Conservation (phyloP, 2,888 invertebrate genomes). For the Sphaeridia pumilis region DNA sequence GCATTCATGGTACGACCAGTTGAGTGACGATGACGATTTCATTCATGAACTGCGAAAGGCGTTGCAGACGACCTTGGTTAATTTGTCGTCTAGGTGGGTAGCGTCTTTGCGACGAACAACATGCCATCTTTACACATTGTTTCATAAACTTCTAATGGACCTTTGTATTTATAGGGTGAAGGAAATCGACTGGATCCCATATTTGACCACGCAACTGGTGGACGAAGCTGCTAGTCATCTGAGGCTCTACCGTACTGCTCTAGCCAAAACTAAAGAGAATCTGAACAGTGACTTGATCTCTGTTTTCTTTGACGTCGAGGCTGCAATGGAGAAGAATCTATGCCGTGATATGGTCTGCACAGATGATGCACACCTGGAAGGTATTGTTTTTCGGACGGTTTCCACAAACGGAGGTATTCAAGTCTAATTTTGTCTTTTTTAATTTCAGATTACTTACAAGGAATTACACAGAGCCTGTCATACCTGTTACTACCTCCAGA, state of each 20-base stretch:
- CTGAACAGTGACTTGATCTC: constrained; percentile 48
- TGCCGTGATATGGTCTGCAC: constrained; percentile 71
- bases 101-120: neutral
- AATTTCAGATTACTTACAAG: constrained; percentile 60
- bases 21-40: constrained; percentile 60
- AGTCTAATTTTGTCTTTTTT: neutral
- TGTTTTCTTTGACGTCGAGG: constrained; percentile 79
- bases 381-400: constrained; percentile 36
- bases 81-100: constrained; percentile 56
- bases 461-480: constrained; percentile 66
- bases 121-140: neutral
- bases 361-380: constrained; percentile 48
- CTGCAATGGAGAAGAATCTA: constrained; percentile 67
- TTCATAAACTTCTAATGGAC: neutral
- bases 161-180: constrained; percentile 46
- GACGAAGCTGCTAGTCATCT: constrained; percentile 85
- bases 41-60: constrained; percentile 55
- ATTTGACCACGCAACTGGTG: constrained; percentile 71
- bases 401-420: neutral
- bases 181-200: constrained; percentile 81
- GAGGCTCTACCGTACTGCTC: constrained; percentile 69
- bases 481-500: constrained; percentile 71
- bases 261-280: constrained; percentile 42
- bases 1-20: constrained; percentile 49
- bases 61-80: constrained; percentile 58